Evolutionary conservation across 2,113 vertebrate species (phyloP).

Genomic region (Caranx ignobilis): DNA sequence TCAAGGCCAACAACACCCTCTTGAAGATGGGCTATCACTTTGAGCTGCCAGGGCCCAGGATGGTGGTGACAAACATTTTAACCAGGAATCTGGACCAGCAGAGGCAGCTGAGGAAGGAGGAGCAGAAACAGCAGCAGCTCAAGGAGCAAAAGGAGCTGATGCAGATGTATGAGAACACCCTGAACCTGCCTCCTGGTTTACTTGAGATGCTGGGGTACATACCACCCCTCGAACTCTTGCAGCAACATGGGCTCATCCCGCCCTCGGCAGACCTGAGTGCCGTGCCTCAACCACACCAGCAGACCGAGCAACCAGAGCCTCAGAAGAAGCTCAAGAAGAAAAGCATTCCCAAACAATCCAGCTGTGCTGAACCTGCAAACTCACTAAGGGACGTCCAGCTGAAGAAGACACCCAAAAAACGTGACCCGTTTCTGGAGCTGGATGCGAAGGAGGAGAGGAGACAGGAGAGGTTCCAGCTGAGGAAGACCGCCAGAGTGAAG

Average conservation of each 20-base stretch:
- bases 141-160: constrained; percentile 90
- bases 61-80: constrained; percentile 97
- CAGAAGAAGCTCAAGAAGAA: constrained; percentile 65
- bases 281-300: neutral
- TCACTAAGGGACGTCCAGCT: constrained; percentile 76
- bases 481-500: constrained; percentile 75
- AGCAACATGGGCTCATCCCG: constrained; percentile 69
- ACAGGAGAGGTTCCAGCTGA: constrained; percentile 81
- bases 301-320: constrained; percentile 38
- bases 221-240: constrained; percentile 67
- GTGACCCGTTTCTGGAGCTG: constrained; percentile 78
- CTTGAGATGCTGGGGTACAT: constrained; percentile 88
- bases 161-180: constrained; percentile 88
- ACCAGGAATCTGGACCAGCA: constrained; percentile 94
- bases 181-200: constrained; percentile 91
- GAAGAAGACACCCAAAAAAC: constrained; percentile 84
- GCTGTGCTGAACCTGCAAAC: constrained; percentile 53
- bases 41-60: constrained; percentile 93
- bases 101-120: constrained; percentile 92
- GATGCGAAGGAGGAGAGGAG: constrained; percentile 80
- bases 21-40: constrained; percentile 98
- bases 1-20: constrained; percentile 94
- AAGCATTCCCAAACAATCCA: constrained; percentile 46
- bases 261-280: constrained; percentile 47
- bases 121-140: constrained; percentile 90